Evolutionary conservation across 2,797 vertebrate species (phyloP).

Genomic region (Australoheros facetus): DNA sequence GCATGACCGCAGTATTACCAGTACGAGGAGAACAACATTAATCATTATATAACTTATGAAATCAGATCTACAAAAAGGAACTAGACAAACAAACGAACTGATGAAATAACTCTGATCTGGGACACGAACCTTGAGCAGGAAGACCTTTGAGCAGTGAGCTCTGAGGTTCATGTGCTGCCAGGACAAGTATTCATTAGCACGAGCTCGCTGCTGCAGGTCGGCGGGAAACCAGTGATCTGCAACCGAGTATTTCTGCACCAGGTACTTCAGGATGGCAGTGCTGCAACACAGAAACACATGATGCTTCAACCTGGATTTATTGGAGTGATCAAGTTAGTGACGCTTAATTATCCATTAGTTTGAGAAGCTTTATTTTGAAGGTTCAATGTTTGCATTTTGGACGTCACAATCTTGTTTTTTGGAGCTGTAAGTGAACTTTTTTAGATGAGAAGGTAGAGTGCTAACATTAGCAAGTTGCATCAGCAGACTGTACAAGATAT

Average conservation of each 20-base stretch:
- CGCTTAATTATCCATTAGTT: not conserved
- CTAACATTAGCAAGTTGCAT: too few relatives aligned
- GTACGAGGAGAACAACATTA: not conserved
- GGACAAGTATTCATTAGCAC: conserved; percentile 88
- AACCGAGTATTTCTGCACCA: conserved; percentile 81
- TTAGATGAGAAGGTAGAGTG: not conserved
- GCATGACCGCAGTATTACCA: not conserved
- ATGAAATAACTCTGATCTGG: rapidly evolving
- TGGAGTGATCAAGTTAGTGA: rapidly evolving
- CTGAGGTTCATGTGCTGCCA: conserved; percentile 88
- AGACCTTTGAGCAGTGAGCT: conserved; percentile 78
- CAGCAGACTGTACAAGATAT: not conserved
- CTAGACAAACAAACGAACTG: not conserved
- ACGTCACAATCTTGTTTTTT: not conserved
- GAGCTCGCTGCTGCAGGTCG: conserved; percentile 84
- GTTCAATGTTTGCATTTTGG: rapidly evolving
- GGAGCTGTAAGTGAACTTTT: not conserved
- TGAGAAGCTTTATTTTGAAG: not conserved
- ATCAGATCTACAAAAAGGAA: not conserved
- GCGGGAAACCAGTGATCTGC: conserved; percentile 93
- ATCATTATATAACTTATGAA: not conserved
- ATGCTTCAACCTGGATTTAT: not conserved
- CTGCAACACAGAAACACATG: conserved; percentile 65
- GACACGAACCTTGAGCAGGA: conserved; percentile 81
- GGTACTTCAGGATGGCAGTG: conserved; percentile 88